Evolutionary conservation across 2,797 vertebrate species (phyloP).

Genomic region (Mergus octosetaceus): DNA sequence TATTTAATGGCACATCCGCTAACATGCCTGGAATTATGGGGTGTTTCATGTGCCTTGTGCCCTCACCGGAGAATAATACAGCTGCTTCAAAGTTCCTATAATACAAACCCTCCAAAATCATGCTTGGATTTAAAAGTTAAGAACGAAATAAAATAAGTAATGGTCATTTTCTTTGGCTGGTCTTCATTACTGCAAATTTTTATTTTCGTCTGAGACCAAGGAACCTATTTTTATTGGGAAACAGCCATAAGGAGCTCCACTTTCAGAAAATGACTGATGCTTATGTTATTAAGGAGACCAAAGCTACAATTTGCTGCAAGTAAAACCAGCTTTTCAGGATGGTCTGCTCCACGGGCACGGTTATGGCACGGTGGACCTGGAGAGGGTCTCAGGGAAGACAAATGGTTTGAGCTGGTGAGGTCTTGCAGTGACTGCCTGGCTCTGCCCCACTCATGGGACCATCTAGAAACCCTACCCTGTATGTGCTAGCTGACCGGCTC

Average conservation of each 20-base stretch:
- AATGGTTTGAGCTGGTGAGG: background rate
- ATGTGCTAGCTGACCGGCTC: background rate
- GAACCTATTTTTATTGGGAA: background rate
- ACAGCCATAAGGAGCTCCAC: background rate
- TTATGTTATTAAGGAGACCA: background rate
- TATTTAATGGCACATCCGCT: slow-evolving; percentile 14
- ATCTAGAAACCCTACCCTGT: background rate
- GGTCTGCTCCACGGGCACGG: background rate
- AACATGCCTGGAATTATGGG: background rate
- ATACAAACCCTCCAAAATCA: background rate
- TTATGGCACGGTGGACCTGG: accelerated
- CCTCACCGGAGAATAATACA: background rate
- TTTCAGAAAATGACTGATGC: background rate
- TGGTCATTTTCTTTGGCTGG: slow-evolving; percentile 20
- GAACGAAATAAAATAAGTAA: background rate
- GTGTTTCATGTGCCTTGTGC: background rate
- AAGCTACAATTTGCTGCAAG: background rate
- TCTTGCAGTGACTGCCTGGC: background rate
- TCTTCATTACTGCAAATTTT: background rate
- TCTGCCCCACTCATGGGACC: background rate
- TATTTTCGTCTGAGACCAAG: background rate
- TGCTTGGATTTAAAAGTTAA: background rate
- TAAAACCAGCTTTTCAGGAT: background rate
- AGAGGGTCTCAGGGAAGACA: background rate
- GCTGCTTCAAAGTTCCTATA: slow-evolving; percentile 10